phyloP scores from a whole-genome alignment of 2,797 vertebrate genomes.

The Dallia pectoralis region DNA sequence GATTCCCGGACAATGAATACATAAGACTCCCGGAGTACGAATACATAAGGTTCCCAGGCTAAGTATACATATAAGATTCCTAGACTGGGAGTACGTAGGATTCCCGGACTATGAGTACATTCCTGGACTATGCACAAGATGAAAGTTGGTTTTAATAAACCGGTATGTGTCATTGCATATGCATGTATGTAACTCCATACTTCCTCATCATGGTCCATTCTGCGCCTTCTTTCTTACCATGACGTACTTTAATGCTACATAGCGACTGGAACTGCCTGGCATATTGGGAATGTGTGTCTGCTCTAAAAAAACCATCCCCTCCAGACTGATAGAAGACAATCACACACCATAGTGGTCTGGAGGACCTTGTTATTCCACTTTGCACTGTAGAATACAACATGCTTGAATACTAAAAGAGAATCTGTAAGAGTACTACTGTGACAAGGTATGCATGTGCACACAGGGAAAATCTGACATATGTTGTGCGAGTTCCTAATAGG shows the following conservation, averaged over 20 bases:
- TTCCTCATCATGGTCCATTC: slow-evolving; percentile 2
- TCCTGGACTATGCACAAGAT: slow-evolving; percentile 31
- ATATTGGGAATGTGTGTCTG: slow-evolving; percentile 26
- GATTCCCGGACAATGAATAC: background rate
- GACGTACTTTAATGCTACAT: slow-evolving; percentile 37
- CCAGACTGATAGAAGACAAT: background rate
- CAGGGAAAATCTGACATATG: background rate
- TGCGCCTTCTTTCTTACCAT: slow-evolving; percentile 32
- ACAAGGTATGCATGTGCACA: background rate
- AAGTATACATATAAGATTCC: slow-evolving; percentile 13
- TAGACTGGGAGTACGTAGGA: slow-evolving; percentile 30
- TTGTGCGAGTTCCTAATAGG: background rate
- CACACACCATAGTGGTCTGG: background rate
- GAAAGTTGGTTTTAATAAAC: slow-evolving; percentile 32
- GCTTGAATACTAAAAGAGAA: slow-evolving; percentile 42
- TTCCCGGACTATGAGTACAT: slow-evolving; percentile 13
- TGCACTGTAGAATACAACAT: background rate
- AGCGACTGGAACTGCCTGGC: slow-evolving; percentile 51
- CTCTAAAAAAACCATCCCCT: slow-evolving; percentile 22
- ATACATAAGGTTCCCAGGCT: background rate
- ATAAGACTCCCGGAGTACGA: background rate
- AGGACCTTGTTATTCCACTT: background rate
- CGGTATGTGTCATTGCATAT: slow-evolving; percentile 49
- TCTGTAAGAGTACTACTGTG: slow-evolving; percentile 12
- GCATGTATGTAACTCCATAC: slow-evolving; percentile 44